Percentiles rank a stretch among this genome's conserved stretches.
phyloP scores from a whole-genome alignment of 2,888 invertebrate genomes.

The Ornithoptera priamus region DNA sequence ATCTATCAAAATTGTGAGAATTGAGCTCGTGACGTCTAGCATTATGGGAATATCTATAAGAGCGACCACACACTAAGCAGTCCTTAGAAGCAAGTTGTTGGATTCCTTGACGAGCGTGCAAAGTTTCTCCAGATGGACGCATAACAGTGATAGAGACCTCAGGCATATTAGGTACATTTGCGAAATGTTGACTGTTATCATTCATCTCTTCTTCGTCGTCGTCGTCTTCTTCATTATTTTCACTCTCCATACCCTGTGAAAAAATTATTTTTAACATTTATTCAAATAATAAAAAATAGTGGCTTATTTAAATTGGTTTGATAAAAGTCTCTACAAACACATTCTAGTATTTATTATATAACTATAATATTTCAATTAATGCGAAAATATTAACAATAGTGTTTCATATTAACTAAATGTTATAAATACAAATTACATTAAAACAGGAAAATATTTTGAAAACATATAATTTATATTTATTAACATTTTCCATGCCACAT shows the following conservation, averaged over 20 bases:
- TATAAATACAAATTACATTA: no score
- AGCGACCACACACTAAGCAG: slow-evolving; percentile 73
- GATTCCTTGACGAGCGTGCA: slow-evolving; percentile 70
- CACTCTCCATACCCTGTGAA: slow-evolving; percentile 67
- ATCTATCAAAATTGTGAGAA: slow-evolving; percentile 72
- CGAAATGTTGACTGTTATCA: slow-evolving; percentile 43
- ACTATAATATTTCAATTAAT: no score
- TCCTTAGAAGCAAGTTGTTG: slow-evolving; percentile 75
- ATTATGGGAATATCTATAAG: slow-evolving; percentile 76
- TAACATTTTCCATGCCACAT: no score
- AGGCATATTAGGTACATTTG: slow-evolving; percentile 62
- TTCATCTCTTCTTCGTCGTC: slow-evolving; percentile 54
- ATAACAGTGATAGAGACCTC: slow-evolving; percentile 75
- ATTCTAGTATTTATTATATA: no score
- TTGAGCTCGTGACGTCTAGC: slow-evolving; percentile 74
- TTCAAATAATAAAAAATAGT: not conserved
- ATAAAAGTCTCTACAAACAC: no score
- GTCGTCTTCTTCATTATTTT: slow-evolving; percentile 55
- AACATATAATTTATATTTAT: no score
- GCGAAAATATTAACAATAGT: no score
- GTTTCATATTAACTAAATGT: no score
- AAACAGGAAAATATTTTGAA: no score
- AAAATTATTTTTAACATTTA: slow-evolving; percentile 4
- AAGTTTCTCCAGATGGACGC: slow-evolving; percentile 69
- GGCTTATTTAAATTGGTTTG: no score